Evolutionary conservation across 2,797 vertebrate species (phyloP), one percentile per base, ranked within the genome.

Genomic region (Borostomias antarcticus): DNA sequence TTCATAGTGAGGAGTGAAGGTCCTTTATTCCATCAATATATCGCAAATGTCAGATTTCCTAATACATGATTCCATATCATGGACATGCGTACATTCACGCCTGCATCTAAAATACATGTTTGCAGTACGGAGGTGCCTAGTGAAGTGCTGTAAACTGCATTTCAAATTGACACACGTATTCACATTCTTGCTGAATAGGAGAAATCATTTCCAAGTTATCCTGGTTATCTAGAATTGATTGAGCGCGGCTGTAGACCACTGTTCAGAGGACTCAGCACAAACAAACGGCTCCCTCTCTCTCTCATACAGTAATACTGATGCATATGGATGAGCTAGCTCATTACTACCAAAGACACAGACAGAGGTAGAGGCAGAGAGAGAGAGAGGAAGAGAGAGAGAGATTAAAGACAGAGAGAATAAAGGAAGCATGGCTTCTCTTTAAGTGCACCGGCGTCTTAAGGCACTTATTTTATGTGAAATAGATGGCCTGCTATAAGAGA

Each of bases 381-480:
- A 11, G 35, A 7, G 8, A n/a, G n/a, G n/a, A n/a, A n/a, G n/a
- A n/a, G n/a, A n/a, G n/a, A n/a, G n/a, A n/a, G n/a, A 45, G 40
- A n/a, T n/a, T n/a, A 51, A 48, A 4, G n/a, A n/a, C n/a, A n/a
- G n/a, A n/a, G n/a, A n/a, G n/a, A n/a, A n/a, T n/a, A n/a, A 50
- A 61, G 37, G 28, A 56, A 17, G 37, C 35, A 21, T 43, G 25
- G 4, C 17, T 17, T 37, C 32, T 43, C n/a, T 58, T 58, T 69
- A 45, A 70, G 61, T 56, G 19, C 47, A 53, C 19, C 29, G 10
- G 37, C 30, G 45, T 63, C 53, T 40, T 50, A 19, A 13, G 17
- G 23, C 56, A 32, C 62, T 77, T 77, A 45, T 28, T 66, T 66
- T 54, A 66, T 37, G 43, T 58, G 33, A n/a, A 32, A 72, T 66